Percentiles rank a stretch among this genome's conserved stretches.
phyloP scores from a whole-genome alignment of 2,113 vertebrate species.

The Callocephalon fimbriatum region DNA sequence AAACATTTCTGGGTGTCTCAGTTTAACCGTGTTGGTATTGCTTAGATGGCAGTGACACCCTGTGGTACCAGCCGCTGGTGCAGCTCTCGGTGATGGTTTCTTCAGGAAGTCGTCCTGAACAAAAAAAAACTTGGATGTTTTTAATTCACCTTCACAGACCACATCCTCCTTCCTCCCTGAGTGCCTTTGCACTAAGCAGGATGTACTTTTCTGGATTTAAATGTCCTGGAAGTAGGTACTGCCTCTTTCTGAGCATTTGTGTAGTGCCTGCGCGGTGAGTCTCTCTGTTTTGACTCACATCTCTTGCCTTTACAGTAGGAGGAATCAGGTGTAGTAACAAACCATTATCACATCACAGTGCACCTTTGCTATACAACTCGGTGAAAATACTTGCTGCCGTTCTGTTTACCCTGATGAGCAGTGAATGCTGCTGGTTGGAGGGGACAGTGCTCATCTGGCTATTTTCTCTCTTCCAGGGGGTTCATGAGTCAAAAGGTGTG shows the following conservation, averaged over 20 bases:
- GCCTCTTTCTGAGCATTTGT: background rate
- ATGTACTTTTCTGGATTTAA: background rate
- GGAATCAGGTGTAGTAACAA: background rate
- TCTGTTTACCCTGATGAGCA: background rate
- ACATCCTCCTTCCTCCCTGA: background rate
- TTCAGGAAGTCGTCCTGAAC: background rate
- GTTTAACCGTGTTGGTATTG: background rate
- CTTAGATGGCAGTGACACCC: conserved; percentile 18
- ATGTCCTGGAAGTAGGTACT: background rate
- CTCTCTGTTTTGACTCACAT: background rate
- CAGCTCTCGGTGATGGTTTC: rapidly evolving
- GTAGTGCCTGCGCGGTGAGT: background rate
- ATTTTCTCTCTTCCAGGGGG: conserved; percentile 81
- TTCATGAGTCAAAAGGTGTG: conserved; percentile 91
- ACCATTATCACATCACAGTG: rapidly evolving
- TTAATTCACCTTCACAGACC: background rate
- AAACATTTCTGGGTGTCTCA: background rate
- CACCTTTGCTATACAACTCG: background rate
- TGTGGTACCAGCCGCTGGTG: background rate
- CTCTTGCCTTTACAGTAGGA: background rate
- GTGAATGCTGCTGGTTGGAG: background rate
- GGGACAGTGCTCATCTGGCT: background rate
- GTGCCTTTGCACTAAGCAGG: background rate
- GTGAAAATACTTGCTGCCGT: background rate
- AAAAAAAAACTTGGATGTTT: background rate